Evolutionary conservation across 2,888 invertebrate genomes (phyloP), one percentile per base, ranked within the genome.

Genomic region (Zootermopsis nevadensis): DNA sequence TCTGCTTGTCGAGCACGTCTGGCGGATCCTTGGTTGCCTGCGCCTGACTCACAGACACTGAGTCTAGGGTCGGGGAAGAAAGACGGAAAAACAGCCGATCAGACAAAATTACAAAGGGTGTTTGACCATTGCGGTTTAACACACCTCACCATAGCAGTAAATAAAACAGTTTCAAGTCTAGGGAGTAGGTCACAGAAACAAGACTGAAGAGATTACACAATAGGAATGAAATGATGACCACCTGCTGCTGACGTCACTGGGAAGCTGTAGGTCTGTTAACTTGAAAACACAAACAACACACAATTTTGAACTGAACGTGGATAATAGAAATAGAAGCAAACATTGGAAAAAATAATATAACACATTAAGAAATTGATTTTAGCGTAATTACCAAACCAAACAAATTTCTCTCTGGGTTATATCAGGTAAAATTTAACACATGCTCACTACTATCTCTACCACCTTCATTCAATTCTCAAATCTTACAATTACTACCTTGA

Each of bases 1-100:
- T 98, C 93, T 97, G 97, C 93, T 97, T 97, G 94, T 98, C 97
- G 93, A 99, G 96, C 91, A 97, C 95, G 93, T 98, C 98, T 92
- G 94, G 93, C 87, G 93, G 93, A 89, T 93, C 93, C 91, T 92
- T 92, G 81, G 81, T 85, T 87, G 89, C 89, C 88, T 88, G 87
- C 87, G 88, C 86, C 85, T 86, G 86, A 86, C 85, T 86, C 86
- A 86, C 85, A 85, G 85, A 85, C 86, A 86, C 84, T 84, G 85
- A 85, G 85, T 85, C 85, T 85, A 86, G 83, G 84, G 83, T 82
- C 83, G 84, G 84, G 85, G 83, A 85, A 85, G 84, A 84, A 85
- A 85, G 84, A 85, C 82, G 84, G 81, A 84, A 84, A 85, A 85
- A 84, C 83, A 84, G 91, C 92, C 94, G 93, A 82, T 85, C 80